Conservation (phyloP, 1,140 invertebrate genomes). For the Pseudomyrmex dendroicus region DNA sequence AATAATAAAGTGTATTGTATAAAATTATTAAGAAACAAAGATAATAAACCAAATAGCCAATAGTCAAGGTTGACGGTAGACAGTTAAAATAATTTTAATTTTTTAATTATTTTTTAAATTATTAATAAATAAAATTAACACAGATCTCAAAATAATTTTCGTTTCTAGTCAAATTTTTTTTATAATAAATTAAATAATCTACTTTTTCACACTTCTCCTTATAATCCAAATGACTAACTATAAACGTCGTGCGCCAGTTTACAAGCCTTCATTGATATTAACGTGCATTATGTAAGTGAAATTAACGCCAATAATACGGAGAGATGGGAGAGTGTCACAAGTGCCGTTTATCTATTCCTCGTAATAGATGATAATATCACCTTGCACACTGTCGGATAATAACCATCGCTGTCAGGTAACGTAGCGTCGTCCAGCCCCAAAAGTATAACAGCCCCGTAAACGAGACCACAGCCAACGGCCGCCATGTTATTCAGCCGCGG, state of each 20-base stretch:
- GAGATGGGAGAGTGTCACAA: conserved; percentile 19
- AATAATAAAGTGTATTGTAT: too few relatives aligned
- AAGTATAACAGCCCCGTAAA: conserved; percentile 96
- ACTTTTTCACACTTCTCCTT: too few relatives aligned
- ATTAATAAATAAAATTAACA: too few relatives aligned
- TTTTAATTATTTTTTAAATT: too few relatives aligned
- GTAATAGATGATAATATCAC: conserved; percentile 85
- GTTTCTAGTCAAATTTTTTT: too few relatives aligned
- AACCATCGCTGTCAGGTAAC: conserved; percentile 87
- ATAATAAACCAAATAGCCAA: too few relatives aligned
- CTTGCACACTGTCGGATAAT: conserved; percentile 93
- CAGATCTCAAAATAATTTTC: too few relatives aligned
- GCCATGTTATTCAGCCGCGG: conserved; percentile 98
- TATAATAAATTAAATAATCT: too few relatives aligned
- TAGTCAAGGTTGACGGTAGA: too few relatives aligned
- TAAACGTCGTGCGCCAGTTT: neutral
- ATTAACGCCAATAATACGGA: conserved; percentile 33
- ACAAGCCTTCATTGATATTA: neutral
- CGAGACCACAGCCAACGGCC: conserved; percentile 96
- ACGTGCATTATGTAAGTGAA: neutral
- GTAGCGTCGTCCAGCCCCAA: conserved; percentile 94
- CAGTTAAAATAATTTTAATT: too few relatives aligned
- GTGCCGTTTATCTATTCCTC: conserved; percentile 17
- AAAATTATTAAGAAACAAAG: too few relatives aligned
- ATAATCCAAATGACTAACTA: too few relatives aligned